Evolutionary conservation across 1,140 invertebrate species (phyloP).

Genomic region (Drosophila simulans): DNA sequence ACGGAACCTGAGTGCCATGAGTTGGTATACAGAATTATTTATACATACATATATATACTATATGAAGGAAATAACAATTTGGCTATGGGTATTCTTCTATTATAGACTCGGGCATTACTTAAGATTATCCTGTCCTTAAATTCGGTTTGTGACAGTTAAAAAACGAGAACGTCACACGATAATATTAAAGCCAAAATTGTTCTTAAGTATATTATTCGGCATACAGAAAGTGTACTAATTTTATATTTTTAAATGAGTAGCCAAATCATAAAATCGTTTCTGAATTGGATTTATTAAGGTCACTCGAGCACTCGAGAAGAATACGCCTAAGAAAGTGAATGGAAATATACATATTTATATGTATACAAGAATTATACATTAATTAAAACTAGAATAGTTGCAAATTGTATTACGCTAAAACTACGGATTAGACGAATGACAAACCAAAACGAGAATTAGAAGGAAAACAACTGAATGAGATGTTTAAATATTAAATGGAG

Average conservation of each 20-base stretch:
- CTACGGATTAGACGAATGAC: constrained; percentile 28
- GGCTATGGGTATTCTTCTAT: constrained; percentile 11
- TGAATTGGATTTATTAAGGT: background rate
- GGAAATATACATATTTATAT: constrained; percentile 23
- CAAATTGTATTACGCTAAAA: constrained; percentile 57
- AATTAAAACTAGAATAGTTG: constrained; percentile 51
- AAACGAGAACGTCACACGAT: background rate
- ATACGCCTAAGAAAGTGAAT: constrained; percentile 25
- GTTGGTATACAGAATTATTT: constrained; percentile 46
- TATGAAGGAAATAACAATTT: constrained; percentile 2
- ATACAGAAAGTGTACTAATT: no score
- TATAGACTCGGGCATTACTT: background rate
- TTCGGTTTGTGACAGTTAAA: background rate
- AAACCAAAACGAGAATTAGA: constrained; percentile 1
- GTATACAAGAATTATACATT: constrained; percentile 37
- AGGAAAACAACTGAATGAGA: constrained; percentile 1
- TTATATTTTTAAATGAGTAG: background rate
- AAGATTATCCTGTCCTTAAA: background rate
- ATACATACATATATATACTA: constrained; percentile 10
- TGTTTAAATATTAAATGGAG: constrained; percentile 35
- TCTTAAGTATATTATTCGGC: constrained; percentile 4
- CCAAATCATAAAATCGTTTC: background rate
- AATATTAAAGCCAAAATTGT: constrained; percentile 14
- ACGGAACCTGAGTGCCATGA: constrained; percentile 33
- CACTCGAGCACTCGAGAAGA: constrained; percentile 4